Conservation (phyloP, 1,140 invertebrate genomes). For the Leptinotarsa defecta region DNA sequence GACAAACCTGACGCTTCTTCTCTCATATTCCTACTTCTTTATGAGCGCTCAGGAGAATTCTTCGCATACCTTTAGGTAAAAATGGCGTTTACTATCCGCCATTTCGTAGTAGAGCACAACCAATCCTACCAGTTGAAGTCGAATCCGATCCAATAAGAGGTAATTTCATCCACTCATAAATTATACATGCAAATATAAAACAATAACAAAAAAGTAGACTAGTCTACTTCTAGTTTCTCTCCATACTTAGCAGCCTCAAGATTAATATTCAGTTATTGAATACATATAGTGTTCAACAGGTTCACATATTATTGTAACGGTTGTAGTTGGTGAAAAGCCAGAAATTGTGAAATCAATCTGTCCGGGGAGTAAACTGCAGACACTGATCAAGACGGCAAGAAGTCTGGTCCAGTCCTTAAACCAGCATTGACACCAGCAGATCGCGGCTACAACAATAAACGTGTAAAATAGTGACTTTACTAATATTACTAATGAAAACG, state of each 20-base stretch:
- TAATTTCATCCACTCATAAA: constrained; percentile 7
- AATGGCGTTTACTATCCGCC: constrained; percentile 24
- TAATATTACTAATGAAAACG: constrained; percentile 27
- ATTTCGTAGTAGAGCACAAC: constrained; percentile 14
- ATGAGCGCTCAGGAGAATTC: constrained; percentile 12
- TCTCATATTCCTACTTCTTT: constrained; percentile 4
- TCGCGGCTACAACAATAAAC: neutral
- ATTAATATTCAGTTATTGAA: constrained; percentile 9
- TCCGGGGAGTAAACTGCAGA: constrained; percentile 21
- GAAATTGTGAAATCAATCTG: constrained; percentile 29
- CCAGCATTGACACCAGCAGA: constrained; percentile 13
- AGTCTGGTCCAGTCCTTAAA: constrained; percentile 26
- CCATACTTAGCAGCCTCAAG: neutral
- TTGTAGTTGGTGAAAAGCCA: constrained; percentile 16
- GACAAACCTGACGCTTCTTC: neutral
- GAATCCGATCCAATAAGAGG: constrained; percentile 16
- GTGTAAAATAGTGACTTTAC: constrained; percentile 25
- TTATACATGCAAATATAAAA: constrained; percentile 23
- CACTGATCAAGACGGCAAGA: constrained; percentile 19
- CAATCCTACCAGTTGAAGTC: constrained; percentile 13
- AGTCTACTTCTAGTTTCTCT: constrained; percentile 13
- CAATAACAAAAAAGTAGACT: constrained; percentile 26
- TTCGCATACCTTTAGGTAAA: constrained; percentile 11
- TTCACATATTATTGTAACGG: neutral
- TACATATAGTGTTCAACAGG: neutral